Percentiles rank a stretch among this genome's conserved stretches.
These are phyloP conservation scores for Syrrhaptes paradoxus DNA, from an alignment of 2,113 vertebrate species.

Conservation along the genomic window DNA sequence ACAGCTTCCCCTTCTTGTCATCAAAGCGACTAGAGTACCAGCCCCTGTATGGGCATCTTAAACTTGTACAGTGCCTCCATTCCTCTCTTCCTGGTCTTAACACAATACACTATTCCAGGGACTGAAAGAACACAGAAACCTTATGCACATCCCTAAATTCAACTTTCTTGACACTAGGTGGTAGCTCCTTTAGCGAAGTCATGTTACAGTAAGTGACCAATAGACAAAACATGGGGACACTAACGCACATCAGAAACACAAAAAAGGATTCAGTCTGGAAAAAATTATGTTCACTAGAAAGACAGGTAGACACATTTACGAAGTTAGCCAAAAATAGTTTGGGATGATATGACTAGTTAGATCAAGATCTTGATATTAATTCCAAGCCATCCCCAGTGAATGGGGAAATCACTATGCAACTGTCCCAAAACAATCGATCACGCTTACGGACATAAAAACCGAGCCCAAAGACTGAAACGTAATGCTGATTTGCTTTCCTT, in stretches of 20 bases:
- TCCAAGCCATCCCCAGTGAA: neutral
- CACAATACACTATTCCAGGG: rapidly evolving
- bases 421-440: neutral
- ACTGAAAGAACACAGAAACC: neutral
- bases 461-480: neutral
- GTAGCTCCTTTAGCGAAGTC: neutral
- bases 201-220: rapidly evolving
- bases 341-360: neutral
- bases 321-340: neutral
- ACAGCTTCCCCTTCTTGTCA: neutral
- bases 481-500: neutral
- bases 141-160: rapidly evolving
- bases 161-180: rapidly evolving
- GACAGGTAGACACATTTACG: neutral
- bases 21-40: neutral
- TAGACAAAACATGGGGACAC: rapidly evolving
- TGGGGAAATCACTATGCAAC: neutral
- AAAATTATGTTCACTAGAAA: neutral
- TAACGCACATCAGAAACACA: rapidly evolving
- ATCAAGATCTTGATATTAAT: neutral
- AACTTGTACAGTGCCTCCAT: too few relatives aligned
- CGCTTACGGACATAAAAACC: neutral
- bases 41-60: too few relatives aligned
- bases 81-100: rapidly evolving
- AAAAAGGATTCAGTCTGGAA: rapidly evolving